Evolutionary conservation across 2,888 invertebrate species (phyloP).

Genomic region (Drepanosiphum platanoidis): DNA sequence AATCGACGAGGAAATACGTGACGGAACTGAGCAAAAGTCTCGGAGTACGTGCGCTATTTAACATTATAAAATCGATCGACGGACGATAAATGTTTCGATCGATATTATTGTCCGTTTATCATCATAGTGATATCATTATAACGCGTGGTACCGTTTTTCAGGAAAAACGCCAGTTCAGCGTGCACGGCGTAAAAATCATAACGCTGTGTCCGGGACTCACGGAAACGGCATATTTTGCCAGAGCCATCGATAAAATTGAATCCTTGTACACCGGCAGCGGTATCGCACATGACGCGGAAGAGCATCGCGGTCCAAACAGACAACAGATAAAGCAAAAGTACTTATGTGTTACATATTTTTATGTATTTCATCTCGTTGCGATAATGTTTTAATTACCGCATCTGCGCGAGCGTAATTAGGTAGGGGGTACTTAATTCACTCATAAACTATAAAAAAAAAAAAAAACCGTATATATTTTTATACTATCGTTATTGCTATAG

Average conservation of each 20-base stretch:
- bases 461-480: too few species aligned
- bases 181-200: slow-evolving; percentile 40
- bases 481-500: too few species aligned
- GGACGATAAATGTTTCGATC: not conserved
- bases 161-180: slow-evolving; percentile 16
- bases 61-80: not conserved
- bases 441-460: too few species aligned
- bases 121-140: too few species aligned
- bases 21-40: slow-evolving; percentile 40
- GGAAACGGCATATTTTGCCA: not conserved
- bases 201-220: slow-evolving; percentile 28
- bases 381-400: not conserved
- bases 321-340: slow-evolving; percentile 8
- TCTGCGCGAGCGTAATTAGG: too few species aligned
- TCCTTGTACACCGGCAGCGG: too few species aligned
- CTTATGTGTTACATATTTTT: not conserved
- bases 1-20: slow-evolving; percentile 45
- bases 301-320: not conserved
- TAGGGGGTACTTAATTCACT: too few species aligned
- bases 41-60: slow-evolving; percentile 17
- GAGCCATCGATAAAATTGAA: not conserved
- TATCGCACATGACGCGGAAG: not conserved
- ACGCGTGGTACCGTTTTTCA: too few species aligned
- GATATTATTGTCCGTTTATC: not conserved
- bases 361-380: not conserved